Evolutionary conservation across 1,140 invertebrate species (phyloP), one percentile per base, ranked within the genome.

Genomic region (Propsilocerus akamusi): DNA sequence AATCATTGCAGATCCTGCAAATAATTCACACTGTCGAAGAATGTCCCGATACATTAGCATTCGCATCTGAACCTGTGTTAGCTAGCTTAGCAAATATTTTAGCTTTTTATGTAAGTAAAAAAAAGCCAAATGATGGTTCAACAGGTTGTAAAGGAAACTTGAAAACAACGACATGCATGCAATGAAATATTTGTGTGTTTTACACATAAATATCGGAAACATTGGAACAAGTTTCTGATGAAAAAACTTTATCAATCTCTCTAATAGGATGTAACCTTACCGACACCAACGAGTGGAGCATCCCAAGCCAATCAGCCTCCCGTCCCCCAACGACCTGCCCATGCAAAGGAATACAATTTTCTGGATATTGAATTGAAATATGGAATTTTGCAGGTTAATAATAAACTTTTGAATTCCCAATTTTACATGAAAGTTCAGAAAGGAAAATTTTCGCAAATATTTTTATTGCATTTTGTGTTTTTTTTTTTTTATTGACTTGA

Each of bases 361-460:
- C 69, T 91, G 48, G 89, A 94, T 62, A 80, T 94, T 57, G 92
- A 96, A 69, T 77, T 93, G 51, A 91, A 92, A 63, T 94, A 93
- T 62, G 91, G 91, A 49, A 73, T 96, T 53, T 66, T 92, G 24
- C 91, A 96, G 80, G 89, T 93, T 68, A 70, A 63, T 54, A 37
- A n/a, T 22, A 28, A 34, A n/a, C n/a, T n/a, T n/a, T n/a, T n/a
- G n/a, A n/a, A n/a, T n/a, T n/a, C n/a, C n/a, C n/a, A n/a, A n/a
- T n/a, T n/a, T n/a, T n/a, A n/a, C n/a, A n/a, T n/a, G n/a, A n/a
- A n/a, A n/a, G n/a, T n/a, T n/a, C n/a, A n/a, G n/a, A n/a, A n/a
- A n/a, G n/a, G n/a, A n/a, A n/a, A n/a, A n/a, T n/a, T n/a, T n/a
- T n/a, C n/a, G n/a, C n/a, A n/a, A n/a, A n/a, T n/a, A n/a, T n/a